Evolutionary conservation across 2,113 vertebrate species (phyloP).

Genomic region (Chlorodrepanis virens): DNA sequence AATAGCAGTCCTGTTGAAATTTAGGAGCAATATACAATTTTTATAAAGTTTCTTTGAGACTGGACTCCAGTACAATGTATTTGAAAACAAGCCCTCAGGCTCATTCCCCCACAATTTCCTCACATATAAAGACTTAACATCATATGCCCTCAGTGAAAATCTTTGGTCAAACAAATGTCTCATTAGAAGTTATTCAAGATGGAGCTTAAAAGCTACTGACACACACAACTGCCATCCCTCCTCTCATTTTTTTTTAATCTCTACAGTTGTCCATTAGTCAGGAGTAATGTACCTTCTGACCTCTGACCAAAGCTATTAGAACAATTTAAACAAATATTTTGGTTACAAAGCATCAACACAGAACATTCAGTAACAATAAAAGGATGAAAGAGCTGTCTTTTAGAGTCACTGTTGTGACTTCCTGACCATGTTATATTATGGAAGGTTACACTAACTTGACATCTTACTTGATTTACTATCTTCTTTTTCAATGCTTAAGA

Average conservation of each 20-base stretch:
- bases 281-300: constrained; percentile 9
- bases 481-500: background rate
- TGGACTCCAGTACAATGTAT: background rate
- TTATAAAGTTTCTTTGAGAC: background rate
- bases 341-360: constrained; percentile 44
- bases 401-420: constrained; percentile 2
- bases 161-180: background rate
- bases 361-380: constrained; percentile 17
- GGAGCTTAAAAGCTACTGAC: background rate
- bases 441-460: background rate
- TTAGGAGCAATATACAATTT: background rate
- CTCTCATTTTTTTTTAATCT: background rate
- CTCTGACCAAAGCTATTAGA: constrained; percentile 41
- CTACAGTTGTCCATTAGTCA: background rate
- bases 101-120: background rate
- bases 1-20: background rate
- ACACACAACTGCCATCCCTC: background rate
- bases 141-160: background rate
- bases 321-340: constrained; percentile 59
- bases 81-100: background rate
- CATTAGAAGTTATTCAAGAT: background rate
- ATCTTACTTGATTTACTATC: background rate
- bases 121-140: background rate
- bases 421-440: background rate
- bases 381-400: background rate